phyloP scores from a whole-genome alignment of 2,888 invertebrate genomes.

The Tupiocoris notatus region DNA sequence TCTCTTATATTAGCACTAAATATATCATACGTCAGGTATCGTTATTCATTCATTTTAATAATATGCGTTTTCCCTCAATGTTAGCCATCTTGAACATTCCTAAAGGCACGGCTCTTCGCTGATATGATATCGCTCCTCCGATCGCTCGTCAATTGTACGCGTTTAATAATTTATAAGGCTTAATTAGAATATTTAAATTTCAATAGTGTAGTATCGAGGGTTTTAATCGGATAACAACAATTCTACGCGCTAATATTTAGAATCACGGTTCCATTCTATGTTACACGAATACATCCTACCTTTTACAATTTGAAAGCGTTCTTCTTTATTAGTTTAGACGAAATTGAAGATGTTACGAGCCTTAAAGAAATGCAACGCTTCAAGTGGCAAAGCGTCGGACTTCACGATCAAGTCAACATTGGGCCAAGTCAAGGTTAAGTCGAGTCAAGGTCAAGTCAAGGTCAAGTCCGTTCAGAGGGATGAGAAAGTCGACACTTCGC shows the following conservation, averaged over 20 bases:
- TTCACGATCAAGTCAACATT: too few relatives aligned
- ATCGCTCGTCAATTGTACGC: neutral
- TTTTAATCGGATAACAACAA: neutral
- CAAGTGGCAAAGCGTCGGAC: too few relatives aligned
- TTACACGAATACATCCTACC: conserved; percentile 8
- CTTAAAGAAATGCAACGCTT: too few relatives aligned
- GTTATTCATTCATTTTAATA: too few relatives aligned
- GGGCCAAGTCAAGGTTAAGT: conserved; percentile 10
- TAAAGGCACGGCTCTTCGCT: neutral
- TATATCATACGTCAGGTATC: too few relatives aligned
- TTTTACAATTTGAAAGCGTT: conserved; percentile 25
- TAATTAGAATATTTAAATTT: neutral
- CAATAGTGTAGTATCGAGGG: neutral
- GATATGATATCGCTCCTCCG: neutral
- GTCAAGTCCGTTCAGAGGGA: too few relatives aligned
- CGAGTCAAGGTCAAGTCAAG: neutral
- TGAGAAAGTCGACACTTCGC: too few relatives aligned
- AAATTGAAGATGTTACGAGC: neutral
- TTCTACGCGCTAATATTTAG: conserved; percentile 1
- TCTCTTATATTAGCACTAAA: too few relatives aligned
- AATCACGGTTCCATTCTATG: conserved; percentile 11
- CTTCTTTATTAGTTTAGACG: neutral
- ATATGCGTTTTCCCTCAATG: too few relatives aligned
- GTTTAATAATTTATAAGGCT: neutral
- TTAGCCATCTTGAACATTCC: neutral